Base-by-base conservation (phyloP, 2,888 invertebrate genomes). In the Dione juno region DNA sequence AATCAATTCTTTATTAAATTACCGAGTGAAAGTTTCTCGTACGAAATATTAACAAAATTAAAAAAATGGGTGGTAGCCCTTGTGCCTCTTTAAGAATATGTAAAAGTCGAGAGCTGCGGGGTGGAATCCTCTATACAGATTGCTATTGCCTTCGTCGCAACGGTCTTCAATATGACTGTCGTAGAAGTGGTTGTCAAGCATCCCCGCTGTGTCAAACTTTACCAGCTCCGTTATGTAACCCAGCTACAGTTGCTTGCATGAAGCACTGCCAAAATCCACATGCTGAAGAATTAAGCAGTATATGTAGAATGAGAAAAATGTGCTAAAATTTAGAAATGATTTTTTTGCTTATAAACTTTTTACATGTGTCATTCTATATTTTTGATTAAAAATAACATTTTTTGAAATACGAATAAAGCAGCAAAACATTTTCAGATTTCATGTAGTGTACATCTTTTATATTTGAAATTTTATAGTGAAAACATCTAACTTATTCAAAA, bases 81-180 rank as follows among this genome's bases (percentile, higher is more conserved):
- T 75, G 75, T n/a, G 64, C 65, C 1, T 77, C 78, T 14, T 59
- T 78, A 13, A 77, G 59, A 66, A 1, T 69, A 6, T 80, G 82
- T 73, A 89, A 81, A 75, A 93, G 93, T 76, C 89, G 94, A 11
- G 94, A 94, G 75, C 83, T 95, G 21, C 86, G 94, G 57, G 93
- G 92, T 9, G 89, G 94, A 21, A 80, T 92, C 54, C 80, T 94
- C 11, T 92, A 91, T 71, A 92, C 90, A 0, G 94, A 94, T 70
- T 94, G 94, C 75, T 87, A 86, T 73, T 95, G 95, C 75, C 84
- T 94, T 45, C 93, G 94, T 37, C 87, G 94, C 68, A 94, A 95
- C 76, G 95, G 95, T 0, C 81, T 95, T 40, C 94, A 94, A 77
- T 93, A 94, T 72, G 92, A 94, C 69, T 94, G 94, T 76, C 90